A percentile compares a stretch with the other conserved stretches of the same genome.
Conservation (phyloP, 2,888 invertebrate genomes). For the Ypsolopha sequella region DNA sequence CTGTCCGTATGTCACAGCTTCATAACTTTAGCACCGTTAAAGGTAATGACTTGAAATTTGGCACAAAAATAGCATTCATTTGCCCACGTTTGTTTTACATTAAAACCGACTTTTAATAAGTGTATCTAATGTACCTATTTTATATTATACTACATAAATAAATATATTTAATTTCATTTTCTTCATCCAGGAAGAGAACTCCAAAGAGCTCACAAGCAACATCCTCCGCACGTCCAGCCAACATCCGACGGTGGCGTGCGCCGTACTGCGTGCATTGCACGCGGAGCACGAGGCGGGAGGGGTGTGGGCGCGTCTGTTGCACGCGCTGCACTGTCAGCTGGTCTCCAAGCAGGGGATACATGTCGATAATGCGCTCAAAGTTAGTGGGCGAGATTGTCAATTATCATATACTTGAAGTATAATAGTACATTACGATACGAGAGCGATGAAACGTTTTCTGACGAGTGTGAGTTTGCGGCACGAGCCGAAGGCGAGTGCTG, state of each 20-base stretch:
- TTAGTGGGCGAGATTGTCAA: conserved; percentile 10
- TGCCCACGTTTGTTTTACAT: no score
- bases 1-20: no score
- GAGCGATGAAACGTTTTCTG: no score
- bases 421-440: no score
- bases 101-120: no score
- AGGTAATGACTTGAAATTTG: no score
- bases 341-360: conserved; percentile 29
- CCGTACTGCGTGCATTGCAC: conserved; percentile 26
- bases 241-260: conserved; percentile 10
- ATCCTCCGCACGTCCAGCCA: conserved; percentile 7
- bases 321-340: conserved; percentile 29
- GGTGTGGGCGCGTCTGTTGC: conserved; percentile 23
- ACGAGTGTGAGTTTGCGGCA: no score
- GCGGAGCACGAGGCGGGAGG: conserved; percentile 13
- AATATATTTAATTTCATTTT: not conserved
- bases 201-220: conserved; percentile 19
- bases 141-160: not conserved
- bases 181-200: conserved; percentile 22
- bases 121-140: not conserved
- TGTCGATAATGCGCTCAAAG: conserved; percentile 57
- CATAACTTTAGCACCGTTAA: no score
- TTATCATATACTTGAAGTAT: no score
- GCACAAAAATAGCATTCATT: no score
- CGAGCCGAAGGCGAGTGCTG: no score